Base-by-base conservation (phyloP, 1,140 invertebrate species). In the Holotrichia oblita region DNA sequence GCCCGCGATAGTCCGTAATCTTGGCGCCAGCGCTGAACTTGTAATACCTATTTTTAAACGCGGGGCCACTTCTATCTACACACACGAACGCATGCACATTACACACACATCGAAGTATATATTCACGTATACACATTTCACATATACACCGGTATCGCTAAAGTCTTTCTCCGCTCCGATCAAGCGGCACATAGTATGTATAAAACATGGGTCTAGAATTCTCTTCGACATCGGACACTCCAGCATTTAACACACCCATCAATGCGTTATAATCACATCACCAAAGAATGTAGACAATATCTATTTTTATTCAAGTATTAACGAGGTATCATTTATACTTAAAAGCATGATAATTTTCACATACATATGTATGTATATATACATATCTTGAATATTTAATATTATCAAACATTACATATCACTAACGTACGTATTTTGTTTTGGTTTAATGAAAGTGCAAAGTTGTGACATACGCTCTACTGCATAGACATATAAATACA, bases 1-100 rank as follows among this genome's bases (percentile, higher is more conserved):
- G 69, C 75, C 80, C 44, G 80, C 80, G 80, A 77, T 81, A 69
- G 78, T 61, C 78, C 78, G 80, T 78, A 81, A 81, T 81, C 80
- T 80, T 81, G 80, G 80, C 80, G 80, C 80, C 80, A 79, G 80
- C 78, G 64, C 64, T 79, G 78, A 78, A 81, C 80, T 79, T 77
- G 80, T 81, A 81, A 81, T 81, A 48, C 77, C 80, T 81, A 81
- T 81, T 81, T 81, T 81, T 81, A 81, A 77, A 80, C 75, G 40
- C 55, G 73, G 48, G 77, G 73, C 78, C 73, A 44, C 20, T 72
- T 24, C 77, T 55, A 75, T 79, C 73, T 34, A 55, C 69, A 34
- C 75, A 34, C 40, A 40, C 75, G 42, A 17, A 61, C 42, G 42
- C 20, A 40, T 40, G 76, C 14, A 12, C 44, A 27, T 34, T 69